Conservation (phyloP, 1,140 invertebrate genomes). For the Dendrolimus kikuchii region DNA sequence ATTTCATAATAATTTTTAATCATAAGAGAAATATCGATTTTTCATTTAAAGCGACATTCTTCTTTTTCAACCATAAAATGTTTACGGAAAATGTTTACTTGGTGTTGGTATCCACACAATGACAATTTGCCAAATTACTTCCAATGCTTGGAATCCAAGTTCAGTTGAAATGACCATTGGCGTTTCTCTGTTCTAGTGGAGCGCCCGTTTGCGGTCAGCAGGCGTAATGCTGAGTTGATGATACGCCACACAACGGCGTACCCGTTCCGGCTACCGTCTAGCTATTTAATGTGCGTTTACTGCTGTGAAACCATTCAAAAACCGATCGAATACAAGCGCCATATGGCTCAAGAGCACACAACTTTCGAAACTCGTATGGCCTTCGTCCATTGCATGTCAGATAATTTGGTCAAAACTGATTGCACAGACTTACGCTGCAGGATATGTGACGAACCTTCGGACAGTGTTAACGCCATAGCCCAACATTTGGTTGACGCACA, state of each 20-base stretch:
- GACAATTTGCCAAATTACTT: slow-evolving; percentile 1
- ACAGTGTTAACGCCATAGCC: slow-evolving; percentile 19
- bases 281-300: slow-evolving; percentile 38
- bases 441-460: slow-evolving; percentile 19
- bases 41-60: too few species aligned
- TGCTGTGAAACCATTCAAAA: slow-evolving; percentile 32
- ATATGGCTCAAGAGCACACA: slow-evolving; percentile 32
- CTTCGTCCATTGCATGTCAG: slow-evolving; percentile 26
- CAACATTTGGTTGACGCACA: slow-evolving; percentile 33
- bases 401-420: slow-evolving; percentile 39
- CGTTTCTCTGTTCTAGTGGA: slow-evolving; percentile 53
- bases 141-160: background rate
- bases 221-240: slow-evolving; percentile 36
- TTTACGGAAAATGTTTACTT: too few species aligned
- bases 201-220: slow-evolving; percentile 22
- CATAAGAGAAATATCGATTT: too few species aligned
- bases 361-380: slow-evolving; percentile 24
- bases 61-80: too few species aligned
- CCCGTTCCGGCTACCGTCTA: slow-evolving; percentile 39
- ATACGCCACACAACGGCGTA: slow-evolving; percentile 37
- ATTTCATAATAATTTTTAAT: too few species aligned
- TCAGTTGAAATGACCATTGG: slow-evolving; percentile 18
- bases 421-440: slow-evolving; percentile 33
- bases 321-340: slow-evolving; percentile 23
- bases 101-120: background rate